Evolutionary conservation across 2,888 invertebrate genomes (phyloP).

Genomic region (Dugesia japonica): DNA sequence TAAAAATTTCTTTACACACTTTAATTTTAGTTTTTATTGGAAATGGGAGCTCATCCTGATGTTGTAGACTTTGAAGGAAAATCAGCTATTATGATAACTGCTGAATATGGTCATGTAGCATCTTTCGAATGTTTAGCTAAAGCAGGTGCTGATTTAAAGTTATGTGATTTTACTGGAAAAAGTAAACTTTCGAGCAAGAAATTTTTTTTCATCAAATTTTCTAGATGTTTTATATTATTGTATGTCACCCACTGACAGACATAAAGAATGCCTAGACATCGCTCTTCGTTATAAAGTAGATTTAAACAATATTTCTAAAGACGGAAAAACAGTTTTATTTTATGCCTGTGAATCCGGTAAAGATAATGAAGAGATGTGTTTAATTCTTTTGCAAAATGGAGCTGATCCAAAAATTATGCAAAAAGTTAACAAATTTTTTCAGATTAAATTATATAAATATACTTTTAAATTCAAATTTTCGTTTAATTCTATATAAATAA

Average conservation of each 20-base stretch:
- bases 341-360: constrained; percentile 44
- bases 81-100: constrained; percentile 47
- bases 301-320: constrained; percentile 43
- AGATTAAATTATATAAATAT: too few relatives aligned
- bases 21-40: neutral
- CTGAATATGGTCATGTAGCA: constrained; percentile 46
- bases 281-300: constrained; percentile 44
- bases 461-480: too few relatives aligned
- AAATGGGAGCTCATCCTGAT: constrained; percentile 45
- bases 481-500: too few relatives aligned
- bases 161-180: constrained; percentile 45
- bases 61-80: constrained; percentile 45
- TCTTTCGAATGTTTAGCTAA: constrained; percentile 43
- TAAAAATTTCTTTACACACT: neutral
- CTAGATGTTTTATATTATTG: constrained; percentile 46
- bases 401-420: constrained; percentile 44
- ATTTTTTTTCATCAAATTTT: too few relatives aligned
- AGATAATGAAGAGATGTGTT: constrained; percentile 45
- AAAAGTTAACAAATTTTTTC: constrained; percentile 38
- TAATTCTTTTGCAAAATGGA: constrained; percentile 42
- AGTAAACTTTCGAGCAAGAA: too few relatives aligned
- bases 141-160: constrained; percentile 43
- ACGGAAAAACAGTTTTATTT: constrained; percentile 44
- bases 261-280: constrained; percentile 44
- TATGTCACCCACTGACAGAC: constrained; percentile 44